Base-by-base conservation (phyloP, 53 echinoderm and acorn worm species). In the Holothuria leucospilota region DNA sequence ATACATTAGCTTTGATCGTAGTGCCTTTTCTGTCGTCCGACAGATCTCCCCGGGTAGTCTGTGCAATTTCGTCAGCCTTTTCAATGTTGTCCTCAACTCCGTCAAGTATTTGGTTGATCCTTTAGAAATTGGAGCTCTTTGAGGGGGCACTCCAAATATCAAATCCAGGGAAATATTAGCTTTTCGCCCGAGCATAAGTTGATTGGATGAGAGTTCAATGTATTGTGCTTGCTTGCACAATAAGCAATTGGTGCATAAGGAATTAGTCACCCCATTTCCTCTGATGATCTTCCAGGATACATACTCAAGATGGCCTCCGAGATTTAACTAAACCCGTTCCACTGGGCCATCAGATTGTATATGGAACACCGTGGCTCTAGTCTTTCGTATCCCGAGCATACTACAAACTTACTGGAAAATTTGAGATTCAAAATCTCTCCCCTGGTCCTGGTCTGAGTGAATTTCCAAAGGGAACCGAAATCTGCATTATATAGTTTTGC, bases 161-260 rank as follows among this genome's bases (percentile, higher is more conserved):
- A 90, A 77, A 62, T 93, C 94, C 11, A 93, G 39, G 16, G 91
- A 91, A 0, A 88, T 79, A 20, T 61, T 51, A 2, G 83, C 69
- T 69, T 93, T 88, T 9, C 89, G 10, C 0, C 94, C 88, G 8
- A 88, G 66, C 94, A 93, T 88, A 66, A 93, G 69, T 42, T 87
- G 63, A 46, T 93, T 88, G 9, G 94, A 91, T 20, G 74, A 88
- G 14, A 92, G 86, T 10, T 87, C 90, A 15, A 92, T 95, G 90
- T 82, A 27, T 90, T 88, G 38, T 93, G 93, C 29, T 84, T 68
- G 1, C 85, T 91, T 20, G 88, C 39, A 46, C 88, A 30, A 64
- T 93, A 90, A 16, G 90, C 90, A 46, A 91, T 81, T 29, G 85
- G 81, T 3, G 87, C 90, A 49, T 69, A 92, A 4, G 91, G 82